Percentiles rank a stretch among this genome's conserved stretches.
Conservation (phyloP, 2,888 invertebrate genomes). For the Troides aeacus region DNA sequence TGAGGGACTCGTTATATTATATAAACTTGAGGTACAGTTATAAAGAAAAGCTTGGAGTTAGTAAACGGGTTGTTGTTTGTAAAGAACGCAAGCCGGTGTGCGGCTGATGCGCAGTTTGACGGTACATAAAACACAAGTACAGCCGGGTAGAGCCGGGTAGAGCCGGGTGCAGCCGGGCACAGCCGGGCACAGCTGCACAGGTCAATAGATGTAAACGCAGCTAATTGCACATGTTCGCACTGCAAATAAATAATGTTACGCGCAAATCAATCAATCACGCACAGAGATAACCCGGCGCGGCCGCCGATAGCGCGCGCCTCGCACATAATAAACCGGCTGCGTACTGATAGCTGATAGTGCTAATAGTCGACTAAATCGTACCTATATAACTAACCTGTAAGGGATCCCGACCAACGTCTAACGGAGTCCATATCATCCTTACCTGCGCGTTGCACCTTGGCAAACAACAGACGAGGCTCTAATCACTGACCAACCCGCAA, state of each 20-base stretch:
- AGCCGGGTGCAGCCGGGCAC: too few relatives aligned
- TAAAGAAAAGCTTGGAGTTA: too few relatives aligned
- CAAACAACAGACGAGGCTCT: too few relatives aligned
- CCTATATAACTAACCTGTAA: too few relatives aligned
- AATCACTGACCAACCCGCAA: too few relatives aligned
- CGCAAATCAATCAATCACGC: constrained; percentile 52
- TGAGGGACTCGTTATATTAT: too few relatives aligned
- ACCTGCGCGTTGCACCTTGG: too few relatives aligned
- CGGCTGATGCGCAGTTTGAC: constrained; percentile 21
- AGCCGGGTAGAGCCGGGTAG: background rate
- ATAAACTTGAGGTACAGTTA: too few relatives aligned
- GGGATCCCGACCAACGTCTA: too few relatives aligned
- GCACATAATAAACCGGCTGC: constrained; percentile 17
- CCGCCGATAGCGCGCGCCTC: constrained; percentile 28
- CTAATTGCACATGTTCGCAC: constrained; percentile 31
- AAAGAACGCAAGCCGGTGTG: constrained; percentile 2
- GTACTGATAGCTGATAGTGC: constrained; percentile 1
- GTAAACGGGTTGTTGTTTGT: background rate
- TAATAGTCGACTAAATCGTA: too few relatives aligned
- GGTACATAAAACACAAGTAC: constrained; percentile 14
- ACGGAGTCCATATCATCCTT: too few relatives aligned
- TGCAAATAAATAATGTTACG: constrained; percentile 30
- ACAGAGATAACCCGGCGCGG: constrained; percentile 48
- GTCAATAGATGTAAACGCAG: constrained; percentile 32
- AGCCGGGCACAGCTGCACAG: constrained; percentile 30